Conservation (phyloP, 2,797 vertebrate genomes). For the Alosa sapidissima region DNA sequence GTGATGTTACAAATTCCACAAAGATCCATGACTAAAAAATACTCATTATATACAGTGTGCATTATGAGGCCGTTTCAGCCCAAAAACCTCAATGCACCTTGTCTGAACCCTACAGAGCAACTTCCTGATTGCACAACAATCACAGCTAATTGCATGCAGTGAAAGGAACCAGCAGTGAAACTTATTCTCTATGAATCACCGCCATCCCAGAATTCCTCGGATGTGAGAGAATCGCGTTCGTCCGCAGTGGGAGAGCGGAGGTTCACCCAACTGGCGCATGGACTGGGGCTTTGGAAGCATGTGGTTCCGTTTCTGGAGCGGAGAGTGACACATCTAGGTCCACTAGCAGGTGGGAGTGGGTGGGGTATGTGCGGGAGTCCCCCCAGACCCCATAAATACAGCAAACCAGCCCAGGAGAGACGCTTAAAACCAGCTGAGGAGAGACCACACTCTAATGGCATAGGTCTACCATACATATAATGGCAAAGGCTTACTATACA, state of each 20-base stretch:
- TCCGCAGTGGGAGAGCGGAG: background rate
- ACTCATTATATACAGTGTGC: background rate
- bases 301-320: background rate
- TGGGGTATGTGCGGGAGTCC: background rate
- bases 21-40: background rate
- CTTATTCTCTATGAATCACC: background rate
- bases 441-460: too few relatives aligned
- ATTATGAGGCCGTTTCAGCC: background rate
- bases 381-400: background rate
- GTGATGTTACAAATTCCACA: background rate
- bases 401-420: background rate
- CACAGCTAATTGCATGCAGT: background rate
- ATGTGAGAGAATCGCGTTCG: background rate
- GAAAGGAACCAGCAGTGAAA: background rate
- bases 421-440: background rate
- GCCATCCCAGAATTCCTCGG: background rate
- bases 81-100: background rate
- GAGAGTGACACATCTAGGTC: conserved; percentile 1
- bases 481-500: too few relatives aligned
- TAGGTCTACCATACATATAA: too few relatives aligned
- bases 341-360: background rate
- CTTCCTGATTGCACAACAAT: background rate
- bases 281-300: background rate
- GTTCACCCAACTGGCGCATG: background rate
- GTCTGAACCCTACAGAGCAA: background rate